Evolutionary conservation across 2,888 invertebrate genomes (phyloP), one percentile per base, ranked within the genome.

Genomic region (Clitarchus hookeri): DNA sequence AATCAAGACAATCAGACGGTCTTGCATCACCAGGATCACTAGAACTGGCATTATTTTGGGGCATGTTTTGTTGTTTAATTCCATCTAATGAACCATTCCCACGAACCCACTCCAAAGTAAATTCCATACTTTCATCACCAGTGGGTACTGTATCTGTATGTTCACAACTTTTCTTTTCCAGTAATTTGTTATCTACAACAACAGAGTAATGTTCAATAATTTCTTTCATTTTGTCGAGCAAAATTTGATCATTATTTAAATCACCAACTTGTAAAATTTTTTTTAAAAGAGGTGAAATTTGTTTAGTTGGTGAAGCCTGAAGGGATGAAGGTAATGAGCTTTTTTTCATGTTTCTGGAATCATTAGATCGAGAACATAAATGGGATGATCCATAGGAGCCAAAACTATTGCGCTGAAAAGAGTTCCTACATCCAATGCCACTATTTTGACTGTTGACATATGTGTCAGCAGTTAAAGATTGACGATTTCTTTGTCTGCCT

Each of bases 181-280:
- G 87, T 44, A 89, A 85, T 27, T 87, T 87, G 83, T 87, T 88
- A 85, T 90, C 90, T 26, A 89, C 89, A 82, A 88, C 88, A 78
- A 88, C 88, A 85, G 92, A 93, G 89, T 94, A 95, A 88, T 94
- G 93, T 79, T 93, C 93, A n/a, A 95, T 90, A 77, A 95, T 90
- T 87, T 95, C 95, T 90, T 96, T 96, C 92, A 97, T 95, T 90
- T 96, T 96, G 89, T 95, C 94, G 44, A 96, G 92, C 86, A 96
- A 95, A 88, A 94, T 92, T 9, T 94, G 94, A 89, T 97, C 96
- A 89, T 96, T 96, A 90, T 95, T 95, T 0, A 95, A 94, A 6
- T 94, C 94, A 83, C 44, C 53, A 11, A 87, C 87, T 88, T 95
- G 93, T 4, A 96, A 91, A 53, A 96, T 94, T 90, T 96, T 95